Evolutionary conservation across 2,888 invertebrate genomes (phyloP).

Genomic region (Onchidella celtica): DNA sequence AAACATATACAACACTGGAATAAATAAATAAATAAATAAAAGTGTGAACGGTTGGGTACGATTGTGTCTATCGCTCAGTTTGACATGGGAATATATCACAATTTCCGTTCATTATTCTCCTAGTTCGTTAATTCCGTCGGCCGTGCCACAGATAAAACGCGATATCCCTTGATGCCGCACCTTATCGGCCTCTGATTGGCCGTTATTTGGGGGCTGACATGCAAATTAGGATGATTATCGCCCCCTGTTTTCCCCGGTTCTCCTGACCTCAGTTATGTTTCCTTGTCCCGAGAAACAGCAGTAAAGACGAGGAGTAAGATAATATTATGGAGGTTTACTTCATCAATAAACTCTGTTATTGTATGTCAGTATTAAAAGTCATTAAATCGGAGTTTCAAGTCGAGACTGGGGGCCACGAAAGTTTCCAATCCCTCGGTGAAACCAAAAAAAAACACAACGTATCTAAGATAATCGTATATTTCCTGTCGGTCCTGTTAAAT

Average conservation of each 20-base stretch:
- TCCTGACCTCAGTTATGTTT: neutral
- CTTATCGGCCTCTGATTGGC: constrained; percentile 20
- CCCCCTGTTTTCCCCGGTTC: neutral
- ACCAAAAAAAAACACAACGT: too few relatives aligned
- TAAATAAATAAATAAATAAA: too few relatives aligned
- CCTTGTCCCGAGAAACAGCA: neutral
- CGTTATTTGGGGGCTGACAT: constrained; percentile 32
- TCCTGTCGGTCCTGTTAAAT: too few relatives aligned
- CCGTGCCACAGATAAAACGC: constrained; percentile 37
- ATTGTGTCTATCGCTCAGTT: neutral
- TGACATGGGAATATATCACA: constrained; percentile 25
- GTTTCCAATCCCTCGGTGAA: too few relatives aligned
- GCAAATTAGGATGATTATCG: constrained; percentile 43
- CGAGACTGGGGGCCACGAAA: neutral
- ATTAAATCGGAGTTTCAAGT: neutral
- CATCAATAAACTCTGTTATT: neutral
- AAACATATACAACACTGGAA: too few relatives aligned
- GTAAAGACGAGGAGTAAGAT: neutral
- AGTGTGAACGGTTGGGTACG: neutral
- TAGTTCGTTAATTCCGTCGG: constrained; percentile 24
- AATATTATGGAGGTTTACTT: constrained; percentile 4
- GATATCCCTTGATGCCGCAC: constrained; percentile 32
- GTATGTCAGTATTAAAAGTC: neutral
- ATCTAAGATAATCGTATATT: too few relatives aligned
- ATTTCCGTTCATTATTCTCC: constrained; percentile 35